A percentile compares a stretch with the other conserved stretches of the same genome.
Conservation (phyloP, 2,113 vertebrate species). For the Percina caprodes region DNA sequence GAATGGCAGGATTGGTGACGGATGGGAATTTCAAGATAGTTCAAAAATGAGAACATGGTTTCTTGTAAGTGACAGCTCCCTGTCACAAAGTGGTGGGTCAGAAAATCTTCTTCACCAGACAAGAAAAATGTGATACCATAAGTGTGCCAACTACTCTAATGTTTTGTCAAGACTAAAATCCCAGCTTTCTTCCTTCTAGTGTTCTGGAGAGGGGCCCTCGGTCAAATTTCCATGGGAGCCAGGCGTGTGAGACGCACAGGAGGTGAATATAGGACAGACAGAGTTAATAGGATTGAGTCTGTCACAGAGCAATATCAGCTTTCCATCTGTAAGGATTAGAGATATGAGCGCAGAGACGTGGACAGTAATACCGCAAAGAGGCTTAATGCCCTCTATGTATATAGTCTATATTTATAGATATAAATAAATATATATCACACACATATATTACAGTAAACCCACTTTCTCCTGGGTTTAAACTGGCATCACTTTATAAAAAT, state of each 20-base stretch:
- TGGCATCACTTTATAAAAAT: conserved; percentile 20
- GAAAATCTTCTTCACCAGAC: conserved; percentile 43
- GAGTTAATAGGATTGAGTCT: conserved; percentile 79
- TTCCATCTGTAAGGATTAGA: conserved; percentile 80
- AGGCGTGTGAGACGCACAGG: conserved; percentile 31
- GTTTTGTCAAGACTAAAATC: conserved; percentile 64
- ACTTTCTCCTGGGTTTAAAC: conserved; percentile 26
- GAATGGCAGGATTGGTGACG: conserved; percentile 21
- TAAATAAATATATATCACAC: conserved; percentile 1
- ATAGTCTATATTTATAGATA: conserved; percentile 21
- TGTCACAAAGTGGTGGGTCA: conserved; percentile 6
- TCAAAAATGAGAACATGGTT: conserved; percentile 4
- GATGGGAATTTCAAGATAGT: conserved; percentile 31
- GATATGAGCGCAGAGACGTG: conserved; percentile 66
- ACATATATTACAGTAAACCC: conserved; percentile 30
- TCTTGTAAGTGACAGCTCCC: conserved; percentile 24
- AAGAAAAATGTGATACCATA: conserved; percentile 21
- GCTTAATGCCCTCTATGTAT: conserved; percentile 64
- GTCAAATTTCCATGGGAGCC: conserved; percentile 40
- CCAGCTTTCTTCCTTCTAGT: conserved; percentile 26
- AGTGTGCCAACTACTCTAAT: conserved; percentile 52
- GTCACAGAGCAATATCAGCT: conserved; percentile 77
- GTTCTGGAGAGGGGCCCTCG: conserved; percentile 21
- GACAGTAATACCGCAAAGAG: conserved; percentile 75
- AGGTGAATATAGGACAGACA: conserved; percentile 75